Evolutionary conservation across 2,797 vertebrate species (phyloP).

Genomic region (Pseudomugil gertrudae): DNA sequence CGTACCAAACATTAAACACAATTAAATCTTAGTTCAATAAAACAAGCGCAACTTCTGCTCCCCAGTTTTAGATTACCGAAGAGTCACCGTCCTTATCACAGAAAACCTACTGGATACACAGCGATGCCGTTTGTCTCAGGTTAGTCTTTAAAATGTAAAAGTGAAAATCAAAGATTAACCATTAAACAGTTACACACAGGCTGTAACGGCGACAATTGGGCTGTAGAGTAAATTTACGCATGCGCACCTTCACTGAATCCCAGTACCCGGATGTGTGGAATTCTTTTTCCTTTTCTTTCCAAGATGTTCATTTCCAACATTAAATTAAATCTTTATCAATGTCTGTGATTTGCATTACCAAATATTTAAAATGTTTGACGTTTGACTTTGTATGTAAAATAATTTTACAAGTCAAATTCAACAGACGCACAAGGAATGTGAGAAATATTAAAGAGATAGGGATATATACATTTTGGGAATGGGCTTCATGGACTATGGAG

Average conservation of each 20-base stretch:
- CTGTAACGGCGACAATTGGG: neutral
- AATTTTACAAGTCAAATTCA: no score
- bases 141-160: neutral
- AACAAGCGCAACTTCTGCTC: neutral
- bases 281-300: neutral
- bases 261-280: neutral
- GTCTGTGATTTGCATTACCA: no score
- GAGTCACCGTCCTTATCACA: neutral
- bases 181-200: conserved; percentile 20
- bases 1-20: conserved; percentile 30
- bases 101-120: neutral
- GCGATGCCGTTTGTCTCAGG: neutral
- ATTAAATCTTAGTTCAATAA: neutral
- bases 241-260: neutral
- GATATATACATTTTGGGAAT: no score
- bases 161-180: conserved; percentile 11
- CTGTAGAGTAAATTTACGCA: neutral
- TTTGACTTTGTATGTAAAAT: no score
- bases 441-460: no score
- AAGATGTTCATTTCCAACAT: no score
- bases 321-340: no score
- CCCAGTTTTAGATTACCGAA: neutral
- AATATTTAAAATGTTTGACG: no score
- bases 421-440: no score
- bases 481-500: no score